These are phyloP conservation scores for Ceratina calcarata DNA, from an alignment of 1,140 invertebrate genomes.

Conservation along the genomic window DNA sequence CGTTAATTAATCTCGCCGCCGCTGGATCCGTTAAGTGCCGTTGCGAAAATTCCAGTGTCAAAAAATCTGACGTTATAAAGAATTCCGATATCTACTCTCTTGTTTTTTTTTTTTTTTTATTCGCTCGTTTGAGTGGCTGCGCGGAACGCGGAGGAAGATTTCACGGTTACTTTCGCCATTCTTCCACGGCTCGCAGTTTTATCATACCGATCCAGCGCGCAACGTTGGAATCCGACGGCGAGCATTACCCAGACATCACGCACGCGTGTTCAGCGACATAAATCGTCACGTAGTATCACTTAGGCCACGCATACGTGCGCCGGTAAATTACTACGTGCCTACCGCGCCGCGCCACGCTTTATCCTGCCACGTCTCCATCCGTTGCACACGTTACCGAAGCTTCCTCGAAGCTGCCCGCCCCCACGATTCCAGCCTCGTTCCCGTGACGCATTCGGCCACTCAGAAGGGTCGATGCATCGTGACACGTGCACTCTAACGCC, in stretches of 20 bases:
- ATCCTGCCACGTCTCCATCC: conserved; percentile 44
- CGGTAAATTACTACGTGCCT: conserved; percentile 62
- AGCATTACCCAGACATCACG: conserved; percentile 47
- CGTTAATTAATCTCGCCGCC: conserved; percentile 22
- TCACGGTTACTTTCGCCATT: background rate
- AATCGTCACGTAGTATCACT: conserved; percentile 67
- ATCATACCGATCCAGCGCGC: conserved; percentile 26
- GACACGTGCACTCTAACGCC: conserved; percentile 31
- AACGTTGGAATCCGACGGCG: background rate
- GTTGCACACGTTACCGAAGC: conserved; percentile 30
- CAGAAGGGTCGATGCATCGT: background rate
- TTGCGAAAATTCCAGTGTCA: background rate
- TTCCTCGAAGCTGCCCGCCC: conserved; percentile 17
- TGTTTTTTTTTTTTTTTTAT: too few species aligned
- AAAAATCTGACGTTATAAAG: too few species aligned
- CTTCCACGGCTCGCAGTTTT: conserved; percentile 17
- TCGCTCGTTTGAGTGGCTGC: too few species aligned
- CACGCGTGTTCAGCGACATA: conserved; percentile 54
- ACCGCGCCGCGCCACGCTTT: conserved; percentile 35
- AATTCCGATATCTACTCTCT: too few species aligned
- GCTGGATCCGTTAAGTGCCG: background rate
- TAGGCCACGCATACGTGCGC: conserved; percentile 60
- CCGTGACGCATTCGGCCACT: conserved; percentile 17
- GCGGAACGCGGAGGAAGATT: background rate
- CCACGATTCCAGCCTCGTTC: conserved; percentile 4